Base-by-base conservation (phyloP, 2,888 invertebrate species). In the Lasioglossum malachurum region DNA sequence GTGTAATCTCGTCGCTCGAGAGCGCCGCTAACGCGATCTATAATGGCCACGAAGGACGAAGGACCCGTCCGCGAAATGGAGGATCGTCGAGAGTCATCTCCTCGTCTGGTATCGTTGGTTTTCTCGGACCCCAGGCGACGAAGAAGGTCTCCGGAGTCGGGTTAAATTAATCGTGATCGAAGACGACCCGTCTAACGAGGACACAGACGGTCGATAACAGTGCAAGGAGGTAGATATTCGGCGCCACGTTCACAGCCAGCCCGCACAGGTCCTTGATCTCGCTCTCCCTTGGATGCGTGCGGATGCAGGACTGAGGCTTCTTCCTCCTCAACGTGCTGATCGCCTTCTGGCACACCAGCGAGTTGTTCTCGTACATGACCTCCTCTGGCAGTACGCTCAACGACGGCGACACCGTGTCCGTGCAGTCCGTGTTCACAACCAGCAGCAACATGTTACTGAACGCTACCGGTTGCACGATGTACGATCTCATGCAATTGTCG, bases 401-500 rank as follows among this genome's bases (percentile, higher is more conserved):
- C 0, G 96, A 93, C 0, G 95, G 96, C 75, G 96, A 96, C 4
- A 95, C 96, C 80, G 92, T 93, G 44, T 95, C 95, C 0, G 96
- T 96, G 93, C 97, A 98, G 84, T 96, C 96, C 10, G 90, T 92
- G 93, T 98, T 97, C n/a, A 98, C 97, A 31, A 98, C 97, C 73
- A 98, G 95, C 92, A 98, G 96, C 83, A 98, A 95, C 95, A 98
- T 96, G 94, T 98, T 98, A 78, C 97, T 98, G 90, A 97, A 96
- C 84, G 97, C 97, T 83, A 98, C 97, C 69, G 97, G 96, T 90
- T 97, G 97, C 2, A 97, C 97, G 88, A 97, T 97, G 95, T 97
- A 98, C 38, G 97, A 97, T 93, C 97, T 95, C 23, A 69, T 72
- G 80, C 95, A 95, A 4, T 85, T 81, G 2, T 84, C 81, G 57